Base-by-base conservation (phyloP, 2,797 vertebrate species). In the Sebastes hopkinsi region DNA sequence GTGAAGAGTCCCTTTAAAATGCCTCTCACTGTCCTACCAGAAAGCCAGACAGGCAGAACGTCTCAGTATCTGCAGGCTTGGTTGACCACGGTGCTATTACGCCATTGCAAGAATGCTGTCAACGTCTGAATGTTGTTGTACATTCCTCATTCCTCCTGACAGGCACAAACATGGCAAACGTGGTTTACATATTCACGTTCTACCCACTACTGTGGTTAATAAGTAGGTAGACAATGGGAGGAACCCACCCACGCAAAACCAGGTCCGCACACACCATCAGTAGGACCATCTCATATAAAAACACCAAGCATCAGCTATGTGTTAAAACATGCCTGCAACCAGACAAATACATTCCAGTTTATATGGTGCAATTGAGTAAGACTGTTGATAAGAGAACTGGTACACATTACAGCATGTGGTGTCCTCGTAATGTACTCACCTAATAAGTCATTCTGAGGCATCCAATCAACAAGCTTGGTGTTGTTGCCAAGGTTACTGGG, bases 401-500 rank as follows among this genome's bases (percentile, higher is more conserved):
- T 20, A 58, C 5, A 38, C 12, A 3, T 16, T 2, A 29, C 36
- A 42, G 34, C 12, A 10, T 32, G 9, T 46, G 22, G 55, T 8
- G 13, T 78, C 3, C 9, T 56, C 2, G 23, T 2, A 0, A n/a
- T 29, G 32, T 56, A 94, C 97, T 97, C 88, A 99, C 99, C 99
- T 80, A 99, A 94, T 73, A 99, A 94, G 89, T 99, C 99, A 6
- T 99, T 99, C 89, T 99, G 99, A 20, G 99, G 99, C 95, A 99
- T 95, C 99, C 99, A 99, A 60, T 99, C 98, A 85, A 99, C 97
- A 36, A 99, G 97, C 89, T 97, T 99, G 8, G 98, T 99, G 90
- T 99, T 99, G 93, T 97, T 99, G 80, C 98, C 98, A 72, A 99
- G 96, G 93, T 98, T 99, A 91, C 92, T 96, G 46, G 99, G 99